Base-by-base conservation (phyloP, 2,888 invertebrate genomes). In the Papilio gigon region DNA sequence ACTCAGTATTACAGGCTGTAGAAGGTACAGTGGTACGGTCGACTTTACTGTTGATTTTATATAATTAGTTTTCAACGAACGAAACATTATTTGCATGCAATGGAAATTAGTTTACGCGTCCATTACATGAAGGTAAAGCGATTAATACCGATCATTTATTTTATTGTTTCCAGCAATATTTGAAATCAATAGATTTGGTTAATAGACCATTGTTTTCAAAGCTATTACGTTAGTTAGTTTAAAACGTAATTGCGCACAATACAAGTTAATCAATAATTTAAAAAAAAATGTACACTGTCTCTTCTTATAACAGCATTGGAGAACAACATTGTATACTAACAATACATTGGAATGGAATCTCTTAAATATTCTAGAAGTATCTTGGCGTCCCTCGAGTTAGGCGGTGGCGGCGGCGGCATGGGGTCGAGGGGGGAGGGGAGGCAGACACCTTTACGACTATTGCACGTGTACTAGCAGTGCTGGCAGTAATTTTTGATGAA, bases 401-500 rank as follows among this genome's bases (percentile, higher is more conserved):
- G 71, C 73, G 61, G 65, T 68, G 69, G 72, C 69, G 68, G 67
- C 70, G 70, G 67, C 68, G 44, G 22, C 37, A 62, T n/a, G 50
- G 67, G 65, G 62, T 37, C 70, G 73, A 25, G 53, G 63, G 61
- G 68, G 65, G 61, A 35, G 71, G 73, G 76, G 75, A 69, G 82
- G 76, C 72, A 78, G 80, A 80, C 80, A 84, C 84, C 83, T 87
- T 87, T 84, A 86, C 81, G 85, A 84, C 77, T 73, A 75, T 74
- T 76, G 81, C 86, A 84, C 83, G 85, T 85, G 84, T 81, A 76
- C 78, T 74, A 66, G 76, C 78, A 75, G 66, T 76, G 74, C 74
- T 53, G 74, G 76, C 77, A 77, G 83, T 84, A 83, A 83, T 84
- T 84, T 86, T 83, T 82, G 80, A 84, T 82, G 83, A 86, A 85